These are phyloP conservation scores for Lasioglossum marginatum DNA, from an alignment of 2,888 invertebrate genomes.

Conservation along the genomic window DNA sequence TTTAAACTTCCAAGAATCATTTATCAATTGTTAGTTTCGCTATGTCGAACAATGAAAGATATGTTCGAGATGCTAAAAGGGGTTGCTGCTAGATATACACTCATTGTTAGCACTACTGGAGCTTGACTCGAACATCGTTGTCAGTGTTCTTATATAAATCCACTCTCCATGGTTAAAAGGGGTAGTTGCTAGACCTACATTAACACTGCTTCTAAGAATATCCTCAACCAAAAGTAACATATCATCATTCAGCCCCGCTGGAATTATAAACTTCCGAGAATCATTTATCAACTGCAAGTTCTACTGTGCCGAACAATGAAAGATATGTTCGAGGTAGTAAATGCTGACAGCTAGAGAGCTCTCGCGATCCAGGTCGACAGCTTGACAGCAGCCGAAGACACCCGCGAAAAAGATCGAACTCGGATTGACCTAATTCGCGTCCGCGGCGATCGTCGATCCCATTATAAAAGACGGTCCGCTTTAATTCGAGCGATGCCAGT, in stretches of 20 bases:
- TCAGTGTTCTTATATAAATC: too few species aligned
- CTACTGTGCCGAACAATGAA: neutral
- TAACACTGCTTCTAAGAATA: neutral
- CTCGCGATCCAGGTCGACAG: neutral
- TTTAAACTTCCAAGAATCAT: too few species aligned
- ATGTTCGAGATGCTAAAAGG: neutral
- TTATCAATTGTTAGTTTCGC: too few species aligned
- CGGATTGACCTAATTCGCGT: slow-evolving; percentile 31
- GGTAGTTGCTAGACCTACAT: neutral
- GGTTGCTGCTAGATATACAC: too few species aligned
- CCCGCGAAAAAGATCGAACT: slow-evolving; percentile 27
- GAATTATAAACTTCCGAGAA: neutral
- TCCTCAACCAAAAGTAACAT: neutral
- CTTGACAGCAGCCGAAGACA: neutral
- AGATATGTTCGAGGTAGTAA: neutral
- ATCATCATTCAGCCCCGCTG: neutral
- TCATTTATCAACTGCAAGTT: too few species aligned
- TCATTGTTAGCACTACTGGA: too few species aligned
- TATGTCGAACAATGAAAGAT: neutral
- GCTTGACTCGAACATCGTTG: too few species aligned
- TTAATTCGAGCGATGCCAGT: slow-evolving; percentile 42
- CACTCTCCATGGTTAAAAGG: too few species aligned
- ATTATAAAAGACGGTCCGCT: slow-evolving; percentile 46
- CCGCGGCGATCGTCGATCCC: slow-evolving; percentile 23
- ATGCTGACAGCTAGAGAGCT: neutral